Base-by-base conservation (phyloP, 1,140 invertebrate species). In the Melipona quadrifasciata region DNA sequence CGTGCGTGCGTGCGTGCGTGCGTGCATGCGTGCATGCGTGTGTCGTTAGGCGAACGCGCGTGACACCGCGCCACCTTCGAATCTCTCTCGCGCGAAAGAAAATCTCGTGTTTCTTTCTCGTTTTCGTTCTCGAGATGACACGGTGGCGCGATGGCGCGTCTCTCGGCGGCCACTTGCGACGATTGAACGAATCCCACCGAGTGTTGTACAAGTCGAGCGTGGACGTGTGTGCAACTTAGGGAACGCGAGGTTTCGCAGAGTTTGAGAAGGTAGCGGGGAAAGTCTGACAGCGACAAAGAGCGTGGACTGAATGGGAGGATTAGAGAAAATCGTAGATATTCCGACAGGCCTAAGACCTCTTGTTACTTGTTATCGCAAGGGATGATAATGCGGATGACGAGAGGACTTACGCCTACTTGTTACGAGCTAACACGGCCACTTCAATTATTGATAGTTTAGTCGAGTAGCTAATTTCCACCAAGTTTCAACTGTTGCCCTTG, bases 361-460 rank as follows among this genome's bases (percentile, higher is more conserved):
- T 78, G 51, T 83, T 24, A 24, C 19, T n/a, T 58, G 55, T 78
- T 83, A 70, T 21, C 34, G 53, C 17, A n/a, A 57, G 27, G 34
- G 74, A 83, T 24, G 14, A n/a, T 78, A 83, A 67, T 57, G 58
- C 10, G 76, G 27, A 75, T 21, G 80, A 72, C 72, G 76, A 83
- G 74, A 61, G 73, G 73, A 71, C 55, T 83, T 70, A 47, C 10
- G 17, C 3, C 16, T 47, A 58, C 34, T 78, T 55, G 53, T 6
- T n/a, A 53, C 73, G 24, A n/a, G 53, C 39, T 67, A 78, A 27
- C 57, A 53, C 53, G 2, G 21, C 65, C 65, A 27, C 75, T 61
- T 70, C 64, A 61, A 78, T 78, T 83, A 83, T 77, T 78, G 81
- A 83, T 83, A 83, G 81, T 78, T 78, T 47, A 47, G 39, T 83